Evolutionary conservation across 2,113 vertebrate genomes (phyloP).

Genomic region (Syngnathus typhle): DNA sequence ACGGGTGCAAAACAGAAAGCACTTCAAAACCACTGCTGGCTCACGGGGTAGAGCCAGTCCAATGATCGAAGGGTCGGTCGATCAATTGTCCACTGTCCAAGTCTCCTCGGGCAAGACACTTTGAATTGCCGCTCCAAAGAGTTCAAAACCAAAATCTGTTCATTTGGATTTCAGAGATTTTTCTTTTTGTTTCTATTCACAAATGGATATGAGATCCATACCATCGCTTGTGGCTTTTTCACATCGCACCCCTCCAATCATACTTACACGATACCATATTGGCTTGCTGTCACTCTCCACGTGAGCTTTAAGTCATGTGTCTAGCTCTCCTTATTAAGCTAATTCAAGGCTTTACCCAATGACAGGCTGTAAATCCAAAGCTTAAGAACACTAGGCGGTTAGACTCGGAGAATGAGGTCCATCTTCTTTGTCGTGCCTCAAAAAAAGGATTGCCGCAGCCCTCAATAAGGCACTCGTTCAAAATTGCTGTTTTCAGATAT

Average conservation of each 20-base stretch:
- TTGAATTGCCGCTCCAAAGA: too few species aligned
- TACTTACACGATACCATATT: neutral
- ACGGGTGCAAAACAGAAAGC: slow-evolving; percentile 11
- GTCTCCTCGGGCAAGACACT: too few species aligned
- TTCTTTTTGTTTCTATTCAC: neutral
- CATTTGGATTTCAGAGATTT: too few species aligned
- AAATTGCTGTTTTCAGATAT: too few species aligned
- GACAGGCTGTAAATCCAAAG: slow-evolving; percentile 51
- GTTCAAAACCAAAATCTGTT: too few species aligned
- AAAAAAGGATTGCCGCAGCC: slow-evolving; percentile 14
- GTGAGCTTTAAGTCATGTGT: slow-evolving; percentile 50
- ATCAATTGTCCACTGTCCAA: too few species aligned
- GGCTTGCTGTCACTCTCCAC: slow-evolving; percentile 36
- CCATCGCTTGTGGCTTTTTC: neutral
- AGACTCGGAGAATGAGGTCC: slow-evolving; percentile 44
- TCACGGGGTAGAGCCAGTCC: too few species aligned
- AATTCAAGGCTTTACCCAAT: slow-evolving; percentile 57
- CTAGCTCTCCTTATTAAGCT: slow-evolving; percentile 53
- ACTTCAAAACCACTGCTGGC: neutral
- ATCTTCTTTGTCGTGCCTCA: slow-evolving; percentile 41
- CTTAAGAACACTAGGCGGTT: slow-evolving; percentile 45
- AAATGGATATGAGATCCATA: neutral
- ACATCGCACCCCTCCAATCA: neutral
- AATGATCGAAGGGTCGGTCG: too few species aligned
- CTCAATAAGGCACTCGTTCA: slow-evolving; percentile 19